These are phyloP conservation scores for Malthinus seriepunctatus DNA, from an alignment of 2,888 invertebrate species.

Conservation along the genomic window DNA sequence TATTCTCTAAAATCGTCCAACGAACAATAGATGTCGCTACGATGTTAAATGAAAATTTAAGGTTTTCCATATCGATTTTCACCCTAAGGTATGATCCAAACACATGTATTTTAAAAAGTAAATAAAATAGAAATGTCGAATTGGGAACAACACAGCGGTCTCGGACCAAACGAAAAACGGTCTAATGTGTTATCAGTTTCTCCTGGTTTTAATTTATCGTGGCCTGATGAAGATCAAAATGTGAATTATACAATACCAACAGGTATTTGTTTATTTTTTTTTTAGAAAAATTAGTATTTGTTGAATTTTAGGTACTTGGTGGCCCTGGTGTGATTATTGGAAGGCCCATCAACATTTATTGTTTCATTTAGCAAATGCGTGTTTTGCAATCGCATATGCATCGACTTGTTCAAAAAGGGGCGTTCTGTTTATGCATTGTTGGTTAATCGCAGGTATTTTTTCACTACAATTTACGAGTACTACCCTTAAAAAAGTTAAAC, in stretches of 20 bases:
- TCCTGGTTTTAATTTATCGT: conserved; percentile 47
- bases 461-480: conserved; percentile 35
- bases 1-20: too few species aligned
- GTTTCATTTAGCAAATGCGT: conserved; percentile 77
- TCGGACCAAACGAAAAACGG: conserved; percentile 51
- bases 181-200: conserved; percentile 49
- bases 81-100: too few species aligned
- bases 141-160: conserved; percentile 33
- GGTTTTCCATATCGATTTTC: too few species aligned
- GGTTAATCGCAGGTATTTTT: conserved; percentile 73
- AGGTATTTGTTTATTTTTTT: conserved; percentile 39
- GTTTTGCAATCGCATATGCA: conserved; percentile 78
- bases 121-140: neutral
- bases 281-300: neutral
- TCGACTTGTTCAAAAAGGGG: conserved; percentile 80
- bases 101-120: too few species aligned
- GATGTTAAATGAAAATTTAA: too few species aligned
- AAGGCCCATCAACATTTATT: conserved; percentile 73
- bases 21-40: too few species aligned
- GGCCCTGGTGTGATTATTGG: conserved; percentile 76
- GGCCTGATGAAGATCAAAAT: conserved; percentile 47
- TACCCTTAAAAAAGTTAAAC: neutral
- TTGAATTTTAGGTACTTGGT: conserved; percentile 59
- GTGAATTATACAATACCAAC: conserved; percentile 52
- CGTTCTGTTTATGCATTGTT: conserved; percentile 79